phyloP scores from a whole-genome alignment of 2,888 invertebrate species.

The Itoplectis maculator region DNA sequence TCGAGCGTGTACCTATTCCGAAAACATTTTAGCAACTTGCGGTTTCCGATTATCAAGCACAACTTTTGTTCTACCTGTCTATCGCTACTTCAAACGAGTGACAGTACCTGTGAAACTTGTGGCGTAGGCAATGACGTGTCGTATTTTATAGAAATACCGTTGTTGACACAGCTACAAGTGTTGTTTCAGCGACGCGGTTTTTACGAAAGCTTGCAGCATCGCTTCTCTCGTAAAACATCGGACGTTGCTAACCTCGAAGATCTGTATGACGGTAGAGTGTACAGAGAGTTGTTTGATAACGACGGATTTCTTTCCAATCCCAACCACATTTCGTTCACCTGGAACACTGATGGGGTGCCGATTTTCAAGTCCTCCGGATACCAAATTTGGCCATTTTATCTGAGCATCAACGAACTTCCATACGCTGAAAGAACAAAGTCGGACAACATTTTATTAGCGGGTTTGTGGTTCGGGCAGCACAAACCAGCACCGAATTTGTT shows the following conservation, averaged over 20 bases:
- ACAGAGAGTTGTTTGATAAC: constrained; percentile 38
- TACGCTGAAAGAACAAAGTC: constrained; percentile 33
- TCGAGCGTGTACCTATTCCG: too few species aligned
- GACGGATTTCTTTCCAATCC: constrained; percentile 35
- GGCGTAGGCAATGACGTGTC: background rate
- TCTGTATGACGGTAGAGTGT: constrained; percentile 64
- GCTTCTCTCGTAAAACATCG: constrained; percentile 44
- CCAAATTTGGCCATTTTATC: constrained; percentile 59
- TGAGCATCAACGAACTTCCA: constrained; percentile 8
- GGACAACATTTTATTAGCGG: constrained; percentile 55
- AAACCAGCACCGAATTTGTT: constrained; percentile 41
- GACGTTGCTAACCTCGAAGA: constrained; percentile 32
- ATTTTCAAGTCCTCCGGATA: constrained; percentile 65
- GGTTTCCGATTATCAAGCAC: too few species aligned
- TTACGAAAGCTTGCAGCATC: constrained; percentile 22
- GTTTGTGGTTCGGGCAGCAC: constrained; percentile 2
- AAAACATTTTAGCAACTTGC: too few species aligned
- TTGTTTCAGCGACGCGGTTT: constrained; percentile 55
- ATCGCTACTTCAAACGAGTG: too few species aligned
- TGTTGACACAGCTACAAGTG: constrained; percentile 51
- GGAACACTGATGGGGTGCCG: constrained; percentile 58
- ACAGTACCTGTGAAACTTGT: too few species aligned
- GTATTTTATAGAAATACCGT: constrained; percentile 64
- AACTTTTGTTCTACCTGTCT: too few species aligned
- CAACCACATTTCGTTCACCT: constrained; percentile 44